Evolutionary conservation across 64 coral and sea anemone genomes (phyloP).

Genomic region (Anthopleura sola): DNA sequence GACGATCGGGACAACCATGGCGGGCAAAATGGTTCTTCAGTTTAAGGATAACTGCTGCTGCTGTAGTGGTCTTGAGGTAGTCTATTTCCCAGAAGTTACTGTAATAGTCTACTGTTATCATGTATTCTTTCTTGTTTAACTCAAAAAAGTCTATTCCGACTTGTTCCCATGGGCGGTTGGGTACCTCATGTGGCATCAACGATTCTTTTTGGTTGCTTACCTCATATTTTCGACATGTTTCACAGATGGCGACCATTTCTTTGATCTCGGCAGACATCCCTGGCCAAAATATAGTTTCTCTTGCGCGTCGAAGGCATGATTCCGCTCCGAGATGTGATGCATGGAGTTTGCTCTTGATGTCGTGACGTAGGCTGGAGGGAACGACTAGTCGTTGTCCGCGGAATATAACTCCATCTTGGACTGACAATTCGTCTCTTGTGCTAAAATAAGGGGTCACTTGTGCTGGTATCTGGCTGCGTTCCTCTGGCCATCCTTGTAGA

Average conservation of each 20-base stretch:
- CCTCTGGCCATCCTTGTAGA: no score
- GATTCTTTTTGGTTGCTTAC: slow-evolving; percentile 45
- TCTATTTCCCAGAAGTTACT: slow-evolving; percentile 26
- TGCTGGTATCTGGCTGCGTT: no score
- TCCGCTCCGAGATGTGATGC: slow-evolving; percentile 41
- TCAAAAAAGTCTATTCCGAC: slow-evolving; percentile 42
- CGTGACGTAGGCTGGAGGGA: not conserved
- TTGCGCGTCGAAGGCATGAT: slow-evolving; percentile 1
- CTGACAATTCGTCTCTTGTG: slow-evolving; percentile 27
- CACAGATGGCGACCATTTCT: slow-evolving; percentile 35
- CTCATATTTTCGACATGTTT: slow-evolving; percentile 26
- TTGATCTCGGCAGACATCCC: slow-evolving; percentile 36
- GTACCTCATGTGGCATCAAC: slow-evolving; percentile 19
- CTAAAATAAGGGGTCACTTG: slow-evolving; percentile 17
- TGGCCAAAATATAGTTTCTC: slow-evolving; percentile 45
- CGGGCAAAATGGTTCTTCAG: no score
- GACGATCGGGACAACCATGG: no score
- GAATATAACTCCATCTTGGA: slow-evolving; percentile 44
- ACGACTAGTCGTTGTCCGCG: slow-evolving; percentile 17
- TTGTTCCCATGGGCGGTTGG: slow-evolving; percentile 36
- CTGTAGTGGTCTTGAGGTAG: no score
- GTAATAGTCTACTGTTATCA: slow-evolving; percentile 27
- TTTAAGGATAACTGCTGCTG: no score
- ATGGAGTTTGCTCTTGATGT: slow-evolving; percentile 29
- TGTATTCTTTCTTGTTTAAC: slow-evolving; percentile 24